Conservation (phyloP, 2,888 invertebrate genomes). For the Cerastoderma edule region DNA sequence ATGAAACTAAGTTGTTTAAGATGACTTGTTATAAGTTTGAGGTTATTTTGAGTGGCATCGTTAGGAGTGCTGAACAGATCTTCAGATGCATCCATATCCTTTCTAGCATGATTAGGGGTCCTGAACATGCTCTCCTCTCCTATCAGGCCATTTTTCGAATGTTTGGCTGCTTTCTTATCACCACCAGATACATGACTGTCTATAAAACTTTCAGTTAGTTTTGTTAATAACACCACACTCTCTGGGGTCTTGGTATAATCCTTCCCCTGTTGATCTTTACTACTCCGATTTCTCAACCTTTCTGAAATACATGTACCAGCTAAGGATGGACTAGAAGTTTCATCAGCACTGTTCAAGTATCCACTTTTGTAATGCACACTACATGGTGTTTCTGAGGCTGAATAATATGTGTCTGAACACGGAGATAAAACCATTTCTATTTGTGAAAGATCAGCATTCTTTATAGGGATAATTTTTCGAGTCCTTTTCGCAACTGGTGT, state of each 20-base stretch:
- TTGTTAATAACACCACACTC: conserved; percentile 51
- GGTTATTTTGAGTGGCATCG: not conserved
- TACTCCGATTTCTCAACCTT: no score
- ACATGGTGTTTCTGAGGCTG: conserved; percentile 39
- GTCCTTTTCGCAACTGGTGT: conserved; percentile 67
- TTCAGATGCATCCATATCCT: not conserved
- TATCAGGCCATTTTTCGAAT: not conserved
- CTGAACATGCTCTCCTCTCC: no score
- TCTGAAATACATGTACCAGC: not conserved
- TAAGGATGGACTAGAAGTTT: conserved; percentile 8
- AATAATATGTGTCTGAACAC: conserved; percentile 27
- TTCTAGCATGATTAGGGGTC: not conserved
- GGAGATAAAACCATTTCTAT: conserved; percentile 60
- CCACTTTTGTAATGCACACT: conserved; percentile 20
- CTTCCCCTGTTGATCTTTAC: no score
- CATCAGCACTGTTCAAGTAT: not conserved
- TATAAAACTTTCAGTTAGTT: conserved; percentile 55
- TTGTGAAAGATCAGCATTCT: conserved; percentile 60
- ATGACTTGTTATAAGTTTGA: conserved; percentile 26
- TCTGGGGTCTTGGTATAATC: conserved; percentile 41
- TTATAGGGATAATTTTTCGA: conserved; percentile 35
- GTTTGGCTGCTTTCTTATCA: not conserved
- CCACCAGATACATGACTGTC: not conserved
- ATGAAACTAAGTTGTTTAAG: conserved; percentile 25
- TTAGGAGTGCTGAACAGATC: conserved; percentile 23